Evolutionary conservation across 1,140 invertebrate genomes (phyloP).

Genomic region (Drosophila bifasciata): DNA sequence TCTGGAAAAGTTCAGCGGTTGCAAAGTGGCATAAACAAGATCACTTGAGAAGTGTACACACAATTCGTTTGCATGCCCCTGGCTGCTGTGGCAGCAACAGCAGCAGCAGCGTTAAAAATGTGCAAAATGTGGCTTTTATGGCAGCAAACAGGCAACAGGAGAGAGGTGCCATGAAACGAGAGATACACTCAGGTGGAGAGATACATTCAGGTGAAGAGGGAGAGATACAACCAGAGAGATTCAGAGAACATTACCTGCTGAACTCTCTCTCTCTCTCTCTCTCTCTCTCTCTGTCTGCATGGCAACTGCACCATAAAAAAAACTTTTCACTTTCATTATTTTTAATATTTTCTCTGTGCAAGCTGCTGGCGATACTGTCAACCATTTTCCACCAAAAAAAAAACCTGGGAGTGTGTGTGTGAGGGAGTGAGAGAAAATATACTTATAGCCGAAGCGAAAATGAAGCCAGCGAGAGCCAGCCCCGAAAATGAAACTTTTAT

Average conservation of each 20-base stretch:
- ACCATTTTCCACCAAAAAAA: constrained; percentile 37
- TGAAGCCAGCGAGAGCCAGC: constrained; percentile 28
- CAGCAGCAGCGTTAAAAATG: constrained; percentile 66
- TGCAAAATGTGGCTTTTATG: constrained; percentile 76
- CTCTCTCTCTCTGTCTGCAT: no score
- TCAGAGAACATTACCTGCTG: constrained; percentile 15
- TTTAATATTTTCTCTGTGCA: constrained; percentile 65
- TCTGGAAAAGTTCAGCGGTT: constrained; percentile 57
- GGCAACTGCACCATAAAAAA: constrained; percentile 55
- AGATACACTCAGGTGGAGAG: neutral
- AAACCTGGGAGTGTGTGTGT: neutral
- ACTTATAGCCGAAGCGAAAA: constrained; percentile 7
- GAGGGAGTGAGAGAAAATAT: neutral
- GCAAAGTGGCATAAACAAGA: constrained; percentile 74
- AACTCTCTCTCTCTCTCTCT: constrained; percentile 12
- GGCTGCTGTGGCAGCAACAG: neutral
- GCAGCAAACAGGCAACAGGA: constrained; percentile 3
- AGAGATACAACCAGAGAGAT: neutral
- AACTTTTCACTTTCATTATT: constrained; percentile 82
- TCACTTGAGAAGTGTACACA: constrained; percentile 67
- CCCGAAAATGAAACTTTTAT: constrained; percentile 80
- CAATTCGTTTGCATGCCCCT: constrained; percentile 44
- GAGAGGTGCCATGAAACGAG: neutral
- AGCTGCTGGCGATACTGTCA: constrained; percentile 28
- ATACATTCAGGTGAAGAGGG: neutral